Base-by-base conservation (phyloP, 37 sponge, comb jelly and placozoan genomes). In the Hormiphora californensis region DNA sequence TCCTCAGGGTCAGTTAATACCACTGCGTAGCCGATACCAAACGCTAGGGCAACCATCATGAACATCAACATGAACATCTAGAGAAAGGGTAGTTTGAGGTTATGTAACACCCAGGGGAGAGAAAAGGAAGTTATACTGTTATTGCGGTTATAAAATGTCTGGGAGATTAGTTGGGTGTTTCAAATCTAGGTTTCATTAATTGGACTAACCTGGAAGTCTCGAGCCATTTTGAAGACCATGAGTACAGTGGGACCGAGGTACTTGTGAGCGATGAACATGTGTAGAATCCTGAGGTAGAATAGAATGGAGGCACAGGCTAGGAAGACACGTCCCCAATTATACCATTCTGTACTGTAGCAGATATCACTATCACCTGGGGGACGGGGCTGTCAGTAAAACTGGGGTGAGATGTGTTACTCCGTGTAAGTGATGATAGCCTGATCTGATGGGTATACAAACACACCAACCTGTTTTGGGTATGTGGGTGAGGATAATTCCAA, bases 51-150 rank as follows among this genome's bases (percentile, higher is more conserved):
- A n/a, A 73, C 81, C 41, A 73, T 33, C 9, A 73, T 19, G 27
- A 73, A 73, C 81, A 73, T 73, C 11, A 36, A 19, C 38, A 73
- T n/a, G 46, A 73, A 73, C 1, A 73, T 46, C 81, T 73, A 46
- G 67, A 7, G 67, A 28, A 30, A 57, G 25, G 59, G 25, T 57
- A 30, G 21, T 4, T 7, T n/a, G 7, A 57, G 59, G 25, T 22
- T 4, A 17, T 28, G 59, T 22, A 30, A 12, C 12, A 15, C 51
- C 51, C 12, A 12, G 51, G 51, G 51, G 51, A 46, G n/a, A n/a
- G n/a, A n/a, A n/a, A n/a, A n/a, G n/a, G n/a, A n/a, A n/a, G n/a
- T n/a, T n/a, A n/a, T n/a, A n/a, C n/a, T n/a, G n/a, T n/a, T n/a
- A n/a, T n/a, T n/a, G n/a, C n/a, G n/a, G n/a, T n/a, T n/a, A n/a